Conservation (phyloP, 2,888 invertebrate species). For the Tetranychus truncatus region DNA sequence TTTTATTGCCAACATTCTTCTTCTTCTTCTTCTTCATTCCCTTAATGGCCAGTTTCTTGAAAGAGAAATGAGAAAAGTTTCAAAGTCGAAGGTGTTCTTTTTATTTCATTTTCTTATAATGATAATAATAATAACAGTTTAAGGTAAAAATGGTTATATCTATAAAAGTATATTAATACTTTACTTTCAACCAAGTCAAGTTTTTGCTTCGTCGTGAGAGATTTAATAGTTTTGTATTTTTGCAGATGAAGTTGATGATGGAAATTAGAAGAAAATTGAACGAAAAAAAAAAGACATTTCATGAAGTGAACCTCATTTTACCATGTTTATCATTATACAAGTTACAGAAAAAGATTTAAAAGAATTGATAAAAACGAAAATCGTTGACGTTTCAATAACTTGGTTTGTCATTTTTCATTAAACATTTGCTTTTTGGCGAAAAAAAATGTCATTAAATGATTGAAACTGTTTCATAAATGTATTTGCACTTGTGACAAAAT, state of each 20-base stretch:
- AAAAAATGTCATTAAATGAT: too few relatives aligned
- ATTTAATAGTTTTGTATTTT: neutral
- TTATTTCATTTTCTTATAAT: neutral
- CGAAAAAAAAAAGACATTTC: too few relatives aligned
- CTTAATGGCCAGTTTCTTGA: neutral
- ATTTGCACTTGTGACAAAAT: too few relatives aligned
- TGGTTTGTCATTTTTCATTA: too few relatives aligned
- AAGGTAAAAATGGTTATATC: neutral
- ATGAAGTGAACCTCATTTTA: too few relatives aligned
- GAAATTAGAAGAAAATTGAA: neutral
- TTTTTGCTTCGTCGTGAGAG: neutral
- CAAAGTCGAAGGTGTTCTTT: neutral
- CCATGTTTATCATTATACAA: neutral
- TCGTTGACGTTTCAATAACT: too few relatives aligned
- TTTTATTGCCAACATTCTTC: neutral
- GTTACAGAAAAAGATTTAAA: too few relatives aligned
- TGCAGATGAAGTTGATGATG: neutral
- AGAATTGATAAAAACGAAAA: too few relatives aligned
- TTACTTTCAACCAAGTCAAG: neutral
- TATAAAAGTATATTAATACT: neutral
- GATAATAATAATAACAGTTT: neutral
- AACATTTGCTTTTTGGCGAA: too few relatives aligned
- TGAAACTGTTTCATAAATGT: too few relatives aligned
- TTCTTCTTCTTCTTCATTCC: neutral
- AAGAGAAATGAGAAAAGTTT: neutral